Conservation (phyloP, 2,888 invertebrate genomes). For the Lampropteryx suffumata region DNA sequence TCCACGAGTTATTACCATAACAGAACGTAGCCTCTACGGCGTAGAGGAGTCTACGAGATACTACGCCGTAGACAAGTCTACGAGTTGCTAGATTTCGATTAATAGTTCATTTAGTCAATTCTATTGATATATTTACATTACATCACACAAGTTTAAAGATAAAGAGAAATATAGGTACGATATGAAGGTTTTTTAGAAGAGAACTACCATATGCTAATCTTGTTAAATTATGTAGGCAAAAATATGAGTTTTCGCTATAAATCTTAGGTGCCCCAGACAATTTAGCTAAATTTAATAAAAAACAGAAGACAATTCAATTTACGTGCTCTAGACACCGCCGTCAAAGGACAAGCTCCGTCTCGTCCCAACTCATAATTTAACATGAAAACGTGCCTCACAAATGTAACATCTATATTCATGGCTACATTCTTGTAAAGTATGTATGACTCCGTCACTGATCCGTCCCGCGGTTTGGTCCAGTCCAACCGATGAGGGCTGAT, state of each 20-base stretch:
- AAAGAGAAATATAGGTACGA: too few relatives aligned
- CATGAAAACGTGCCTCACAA: slow-evolving; percentile 43
- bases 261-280: slow-evolving; percentile 11
- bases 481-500: slow-evolving; percentile 59
- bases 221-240: slow-evolving; percentile 21
- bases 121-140: too few relatives aligned
- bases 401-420: slow-evolving; percentile 61
- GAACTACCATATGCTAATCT: slow-evolving; percentile 9
- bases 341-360: slow-evolving; percentile 36
- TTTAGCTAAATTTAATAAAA: slow-evolving; percentile 2
- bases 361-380: slow-evolving; percentile 52
- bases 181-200: background rate
- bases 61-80: slow-evolving; percentile 21
- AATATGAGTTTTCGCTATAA: slow-evolving; percentile 16
- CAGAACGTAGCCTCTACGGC: slow-evolving; percentile 30
- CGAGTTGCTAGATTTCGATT: background rate
- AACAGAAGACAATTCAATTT: slow-evolving; percentile 28
- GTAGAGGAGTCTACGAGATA: slow-evolving; percentile 23
- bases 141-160: too few relatives aligned
- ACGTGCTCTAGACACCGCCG: slow-evolving; percentile 25
- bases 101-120: too few relatives aligned
- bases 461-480: slow-evolving; percentile 19
- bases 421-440: slow-evolving; percentile 45
- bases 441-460: slow-evolving; percentile 33
- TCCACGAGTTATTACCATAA: slow-evolving; percentile 39